Evolutionary conservation across 2,888 invertebrate genomes (phyloP), one percentile per base, ranked within the genome.

Genomic region (Mongoloraphidia duomilia): DNA sequence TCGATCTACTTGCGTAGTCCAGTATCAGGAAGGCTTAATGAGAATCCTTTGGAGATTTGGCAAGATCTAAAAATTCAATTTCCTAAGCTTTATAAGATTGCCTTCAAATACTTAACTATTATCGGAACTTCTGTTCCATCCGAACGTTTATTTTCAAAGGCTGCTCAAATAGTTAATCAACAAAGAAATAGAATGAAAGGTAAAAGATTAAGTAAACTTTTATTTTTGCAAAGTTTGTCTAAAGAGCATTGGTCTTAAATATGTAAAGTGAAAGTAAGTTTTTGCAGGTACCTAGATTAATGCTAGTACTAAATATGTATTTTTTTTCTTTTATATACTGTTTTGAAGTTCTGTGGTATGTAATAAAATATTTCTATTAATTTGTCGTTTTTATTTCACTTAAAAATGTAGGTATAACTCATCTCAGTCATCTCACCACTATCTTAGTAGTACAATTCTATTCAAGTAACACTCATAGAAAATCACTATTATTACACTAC

Each of bases 31-130:
- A 46, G 51, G 42, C 44, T 52, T 9, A 54, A 51, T n/a, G 53
- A 53, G 10, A 50, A 51, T 34, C 51, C 51, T 14, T 51, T 53
- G 49, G 49, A 54, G 46, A 38, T 53, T 9, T 54, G 50, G 54
- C 8, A 2, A 12, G 53, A 53, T 50, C 39, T 33, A 33, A 52
- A 54, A 47, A 41, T 38, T 13, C 52, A 54, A 39, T 44, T 54
- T 35, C 48, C 49, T 2, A 46, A 42, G 17, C 36, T 50, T n/a
- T 39, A 52, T 13, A 52, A 41, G 34, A 43, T 50, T n/a, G 47
- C 47, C 9, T 50, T 34, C 33, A 50, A 50, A 47, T 50, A 52
- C 34, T 38, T 51, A 41, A 51, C 50, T 10, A 40, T 49, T 34
- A 47, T 49, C 11, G 49, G 34, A 9, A 52, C 45, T 10, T 54